Percentiles rank a stretch among this genome's conserved stretches.
phyloP scores from a whole-genome alignment of 2,113 vertebrate genomes.

The Rana temporaria region DNA sequence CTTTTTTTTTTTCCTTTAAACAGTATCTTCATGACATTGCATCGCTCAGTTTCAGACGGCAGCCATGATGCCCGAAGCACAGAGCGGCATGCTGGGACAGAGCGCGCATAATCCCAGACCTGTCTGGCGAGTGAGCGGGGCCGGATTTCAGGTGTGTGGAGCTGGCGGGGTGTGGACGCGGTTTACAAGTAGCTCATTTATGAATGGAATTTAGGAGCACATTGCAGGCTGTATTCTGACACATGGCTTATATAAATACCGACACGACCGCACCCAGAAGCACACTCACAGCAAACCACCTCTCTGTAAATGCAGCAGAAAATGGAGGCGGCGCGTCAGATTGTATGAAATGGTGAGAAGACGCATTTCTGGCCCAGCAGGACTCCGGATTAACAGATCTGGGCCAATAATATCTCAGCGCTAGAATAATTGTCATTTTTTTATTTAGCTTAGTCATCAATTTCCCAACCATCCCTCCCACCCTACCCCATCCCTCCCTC shows the following conservation, averaged over 20 bases:
- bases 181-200: constrained; percentile 10
- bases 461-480: too few species aligned
- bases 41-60: neutral
- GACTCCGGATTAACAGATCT: too few species aligned
- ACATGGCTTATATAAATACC: neutral
- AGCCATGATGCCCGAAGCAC: neutral
- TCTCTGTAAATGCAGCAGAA: neutral
- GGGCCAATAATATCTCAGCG: neutral
- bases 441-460: too few species aligned
- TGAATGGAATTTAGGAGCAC: constrained; percentile 18
- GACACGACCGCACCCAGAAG: neutral
- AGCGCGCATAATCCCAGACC: neutral
- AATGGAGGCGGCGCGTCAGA: neutral
- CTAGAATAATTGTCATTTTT: neutral
- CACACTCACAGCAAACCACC: neutral
- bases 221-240: constrained; percentile 1
- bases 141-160: too few species aligned
- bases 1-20: too few species aligned
- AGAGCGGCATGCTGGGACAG: neutral
- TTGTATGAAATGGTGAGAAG: neutral
- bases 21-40: neutral
- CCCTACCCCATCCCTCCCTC: too few species aligned
- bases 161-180: neutral
- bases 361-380: too few species aligned
- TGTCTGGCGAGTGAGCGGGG: neutral